phyloP scores from a whole-genome alignment of 2,113 vertebrate species.

The Macquaria ambigua region DNA sequence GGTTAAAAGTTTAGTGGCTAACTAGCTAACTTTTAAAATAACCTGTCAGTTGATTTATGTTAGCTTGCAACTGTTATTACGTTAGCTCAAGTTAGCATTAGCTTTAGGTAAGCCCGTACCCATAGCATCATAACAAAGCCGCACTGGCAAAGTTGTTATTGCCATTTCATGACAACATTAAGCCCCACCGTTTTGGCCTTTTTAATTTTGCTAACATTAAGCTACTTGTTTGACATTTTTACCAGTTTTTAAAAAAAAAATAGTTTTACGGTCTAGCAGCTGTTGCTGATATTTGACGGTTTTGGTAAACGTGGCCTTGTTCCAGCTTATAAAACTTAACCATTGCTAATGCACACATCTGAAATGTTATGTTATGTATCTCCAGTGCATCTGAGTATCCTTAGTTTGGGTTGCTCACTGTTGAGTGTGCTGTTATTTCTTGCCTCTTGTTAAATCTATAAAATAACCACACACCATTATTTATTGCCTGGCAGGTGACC shows the following conservation, averaged over 20 bases:
- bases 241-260: background rate
- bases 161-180: accelerated
- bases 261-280: background rate
- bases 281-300: background rate
- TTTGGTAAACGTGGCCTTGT: background rate
- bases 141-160: background rate
- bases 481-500: constrained; percentile 52
- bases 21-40: constrained; percentile 7
- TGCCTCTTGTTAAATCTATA: background rate
- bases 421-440: background rate
- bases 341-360: background rate
- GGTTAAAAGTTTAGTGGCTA: background rate
- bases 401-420: background rate
- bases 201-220: background rate
- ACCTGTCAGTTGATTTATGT: background rate
- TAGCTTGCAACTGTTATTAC: background rate
- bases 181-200: no score
- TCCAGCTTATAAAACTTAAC: background rate
- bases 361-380: background rate
- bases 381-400: background rate
- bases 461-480: background rate
- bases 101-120: background rate
- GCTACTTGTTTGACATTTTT: background rate
- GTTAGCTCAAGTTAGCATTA: background rate
- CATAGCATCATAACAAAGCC: constrained; percentile 18